Evolutionary conservation across 2,113 vertebrate species (phyloP).

Genomic region (Zosterops pallidus): DNA sequence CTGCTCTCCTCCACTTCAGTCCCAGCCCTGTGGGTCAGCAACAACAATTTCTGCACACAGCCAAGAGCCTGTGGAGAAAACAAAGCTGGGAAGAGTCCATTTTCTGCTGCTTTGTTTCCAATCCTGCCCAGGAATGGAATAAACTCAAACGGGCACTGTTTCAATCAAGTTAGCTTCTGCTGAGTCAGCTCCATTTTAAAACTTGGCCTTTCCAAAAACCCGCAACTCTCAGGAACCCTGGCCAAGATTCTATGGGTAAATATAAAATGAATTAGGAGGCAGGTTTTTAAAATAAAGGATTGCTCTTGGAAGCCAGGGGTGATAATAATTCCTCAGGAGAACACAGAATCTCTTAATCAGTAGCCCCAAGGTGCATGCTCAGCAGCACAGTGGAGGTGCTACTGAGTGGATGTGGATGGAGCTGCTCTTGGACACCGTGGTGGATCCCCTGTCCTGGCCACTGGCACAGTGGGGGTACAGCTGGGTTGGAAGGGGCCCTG

Average conservation of each 20-base stretch:
- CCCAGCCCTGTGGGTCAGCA: neutral
- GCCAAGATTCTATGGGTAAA: conserved; percentile 48
- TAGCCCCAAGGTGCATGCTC: neutral
- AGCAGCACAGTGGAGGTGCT: neutral
- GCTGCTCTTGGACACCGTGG: neutral
- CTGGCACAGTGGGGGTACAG: neutral
- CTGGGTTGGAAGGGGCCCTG: neutral
- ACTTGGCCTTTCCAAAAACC: neutral
- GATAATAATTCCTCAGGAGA: neutral
- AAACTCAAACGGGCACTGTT: neutral
- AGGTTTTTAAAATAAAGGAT: conserved; percentile 38
- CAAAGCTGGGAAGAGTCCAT: neutral
- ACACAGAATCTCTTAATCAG: neutral
- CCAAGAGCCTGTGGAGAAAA: neutral
- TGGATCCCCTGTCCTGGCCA: neutral
- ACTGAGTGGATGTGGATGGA: neutral
- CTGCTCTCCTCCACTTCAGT: neutral
- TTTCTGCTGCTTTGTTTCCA: neutral
- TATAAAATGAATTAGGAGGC: conserved; percentile 28
- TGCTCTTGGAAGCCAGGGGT: neutral
- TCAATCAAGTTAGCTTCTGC: conserved; percentile 18
- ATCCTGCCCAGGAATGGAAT: neutral
- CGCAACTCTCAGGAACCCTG: neutral
- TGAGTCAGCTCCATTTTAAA: conserved; percentile 54
- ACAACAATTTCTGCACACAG: neutral